Evolutionary conservation across 2,888 invertebrate species (phyloP).

Genomic region (Andrena chrysosceles): DNA sequence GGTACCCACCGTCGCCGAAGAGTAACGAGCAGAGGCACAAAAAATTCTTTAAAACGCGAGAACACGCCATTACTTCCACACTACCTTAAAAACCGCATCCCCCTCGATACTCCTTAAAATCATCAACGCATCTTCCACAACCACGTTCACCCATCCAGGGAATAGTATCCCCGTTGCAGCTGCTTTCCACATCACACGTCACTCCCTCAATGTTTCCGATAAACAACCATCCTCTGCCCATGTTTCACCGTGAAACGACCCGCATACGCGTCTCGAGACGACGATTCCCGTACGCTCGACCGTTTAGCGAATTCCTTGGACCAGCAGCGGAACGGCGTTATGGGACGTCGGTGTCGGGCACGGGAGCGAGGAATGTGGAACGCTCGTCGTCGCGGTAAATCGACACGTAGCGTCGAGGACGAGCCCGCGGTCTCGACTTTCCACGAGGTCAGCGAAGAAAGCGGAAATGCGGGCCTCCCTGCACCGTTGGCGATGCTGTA

Average conservation of each 20-base stretch:
- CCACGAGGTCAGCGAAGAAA: constrained; percentile 66
- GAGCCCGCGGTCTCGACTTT: constrained; percentile 51
- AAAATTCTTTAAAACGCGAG: constrained; percentile 19
- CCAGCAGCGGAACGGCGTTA: constrained; percentile 30
- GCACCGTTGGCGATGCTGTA: constrained; percentile 33
- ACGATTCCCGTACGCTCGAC: constrained; percentile 14
- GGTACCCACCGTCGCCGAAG: constrained; percentile 15
- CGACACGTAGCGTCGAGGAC: constrained; percentile 52
- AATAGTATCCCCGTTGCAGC: neutral
- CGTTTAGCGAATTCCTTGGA: constrained; percentile 56
- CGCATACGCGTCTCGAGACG: constrained; percentile 7
- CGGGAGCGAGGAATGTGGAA: constrained; percentile 67
- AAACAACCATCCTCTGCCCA: constrained; percentile 17
- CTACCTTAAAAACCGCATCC: neutral
- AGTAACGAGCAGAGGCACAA: constrained; percentile 40
- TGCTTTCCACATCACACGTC: neutral
- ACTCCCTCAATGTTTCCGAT: neutral
- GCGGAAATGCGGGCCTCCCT: constrained; percentile 69
- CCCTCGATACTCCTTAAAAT: neutral
- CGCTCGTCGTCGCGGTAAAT: constrained; percentile 59
- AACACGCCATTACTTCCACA: neutral
- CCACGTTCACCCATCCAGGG: neutral
- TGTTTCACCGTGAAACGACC: constrained; percentile 9
- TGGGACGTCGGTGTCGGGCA: constrained; percentile 48
- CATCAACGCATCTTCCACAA: neutral